These are phyloP conservation scores for Syngnathoides biaculeatus DNA, from an alignment of 2,113 vertebrate genomes.

Conservation along the genomic window DNA sequence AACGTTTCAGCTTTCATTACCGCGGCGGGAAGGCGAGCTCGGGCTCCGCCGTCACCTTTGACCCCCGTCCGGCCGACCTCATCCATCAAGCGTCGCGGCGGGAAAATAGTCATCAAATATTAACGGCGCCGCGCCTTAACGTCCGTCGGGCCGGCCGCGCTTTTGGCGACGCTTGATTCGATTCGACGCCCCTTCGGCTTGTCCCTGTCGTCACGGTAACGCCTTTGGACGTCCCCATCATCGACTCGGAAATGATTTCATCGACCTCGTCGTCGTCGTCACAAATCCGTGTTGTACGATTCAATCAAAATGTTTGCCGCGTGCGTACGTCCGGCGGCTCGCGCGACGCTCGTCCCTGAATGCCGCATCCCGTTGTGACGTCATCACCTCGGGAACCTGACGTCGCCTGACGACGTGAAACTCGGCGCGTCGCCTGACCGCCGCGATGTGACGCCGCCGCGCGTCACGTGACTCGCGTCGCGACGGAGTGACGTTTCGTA, in stretches of 20 bases:
- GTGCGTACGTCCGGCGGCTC: too few relatives aligned
- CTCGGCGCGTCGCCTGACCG: too few relatives aligned
- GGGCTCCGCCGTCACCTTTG: constrained; percentile 51
- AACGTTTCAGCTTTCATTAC: constrained; percentile 77
- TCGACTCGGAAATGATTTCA: not conserved
- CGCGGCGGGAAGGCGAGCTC: constrained; percentile 37
- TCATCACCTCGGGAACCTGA: too few relatives aligned
- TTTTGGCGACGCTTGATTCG: not conserved
- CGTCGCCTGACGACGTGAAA: too few relatives aligned
- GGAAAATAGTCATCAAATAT: constrained; percentile 41
- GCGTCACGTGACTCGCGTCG: too few relatives aligned
- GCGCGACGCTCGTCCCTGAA: too few relatives aligned
- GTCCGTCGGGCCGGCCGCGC: not conserved
- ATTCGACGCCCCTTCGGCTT: not conserved
- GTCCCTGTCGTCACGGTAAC: not conserved
- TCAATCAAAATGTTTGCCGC: accelerated
- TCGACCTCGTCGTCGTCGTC: not conserved
- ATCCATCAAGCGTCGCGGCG: constrained; percentile 60
- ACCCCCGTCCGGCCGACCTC: constrained; percentile 61
- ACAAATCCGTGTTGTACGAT: not conserved
- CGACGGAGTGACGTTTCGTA: too few relatives aligned
- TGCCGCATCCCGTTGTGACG: too few relatives aligned
- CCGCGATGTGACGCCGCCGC: too few relatives aligned
- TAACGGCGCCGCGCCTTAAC: not conserved
- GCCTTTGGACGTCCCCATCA: not conserved